A percentile compares a stretch with the other conserved stretches of the same genome.
These are phyloP conservation scores for Aspidiotus rigidus DNA, from an alignment of 2,888 invertebrate species.

Conservation along the genomic window DNA sequence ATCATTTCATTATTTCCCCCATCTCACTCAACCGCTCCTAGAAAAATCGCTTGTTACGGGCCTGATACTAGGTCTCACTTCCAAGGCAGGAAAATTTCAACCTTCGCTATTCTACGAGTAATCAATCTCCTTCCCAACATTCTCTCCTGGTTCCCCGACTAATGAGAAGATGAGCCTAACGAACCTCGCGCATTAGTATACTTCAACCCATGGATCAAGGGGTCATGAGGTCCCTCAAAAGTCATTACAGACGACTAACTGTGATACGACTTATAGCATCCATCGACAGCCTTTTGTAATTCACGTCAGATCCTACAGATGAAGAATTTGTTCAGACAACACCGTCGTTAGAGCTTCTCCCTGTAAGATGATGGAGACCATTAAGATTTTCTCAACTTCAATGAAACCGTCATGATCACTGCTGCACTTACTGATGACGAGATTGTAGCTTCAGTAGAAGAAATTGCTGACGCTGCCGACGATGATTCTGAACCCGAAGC, in stretches of 20 bases:
- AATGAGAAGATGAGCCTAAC: no score
- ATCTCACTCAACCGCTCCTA: no score
- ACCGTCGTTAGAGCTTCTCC: background rate
- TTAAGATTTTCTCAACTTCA: background rate
- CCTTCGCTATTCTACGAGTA: no score
- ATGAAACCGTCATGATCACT: background rate
- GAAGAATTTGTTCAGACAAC: no score
- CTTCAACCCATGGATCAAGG: conserved; percentile 9
- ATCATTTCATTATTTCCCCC: no score
- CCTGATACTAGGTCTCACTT: no score
- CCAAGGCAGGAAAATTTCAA: no score
- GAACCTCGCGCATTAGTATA: background rate
- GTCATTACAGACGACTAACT: background rate
- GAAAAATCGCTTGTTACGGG: no score
- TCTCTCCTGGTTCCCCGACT: no score
- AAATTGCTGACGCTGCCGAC: background rate
- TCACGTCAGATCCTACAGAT: background rate
- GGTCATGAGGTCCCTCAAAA: background rate
- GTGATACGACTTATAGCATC: background rate
- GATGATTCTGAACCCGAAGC: background rate
- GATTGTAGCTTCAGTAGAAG: background rate
- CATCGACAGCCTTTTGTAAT: background rate
- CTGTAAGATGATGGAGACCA: background rate
- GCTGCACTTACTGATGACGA: background rate
- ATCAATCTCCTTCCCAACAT: no score